Evolutionary conservation across 2,797 vertebrate species (phyloP), one percentile per base, ranked within the genome.

Genomic region (Microctenopoma steveboyesi): DNA sequence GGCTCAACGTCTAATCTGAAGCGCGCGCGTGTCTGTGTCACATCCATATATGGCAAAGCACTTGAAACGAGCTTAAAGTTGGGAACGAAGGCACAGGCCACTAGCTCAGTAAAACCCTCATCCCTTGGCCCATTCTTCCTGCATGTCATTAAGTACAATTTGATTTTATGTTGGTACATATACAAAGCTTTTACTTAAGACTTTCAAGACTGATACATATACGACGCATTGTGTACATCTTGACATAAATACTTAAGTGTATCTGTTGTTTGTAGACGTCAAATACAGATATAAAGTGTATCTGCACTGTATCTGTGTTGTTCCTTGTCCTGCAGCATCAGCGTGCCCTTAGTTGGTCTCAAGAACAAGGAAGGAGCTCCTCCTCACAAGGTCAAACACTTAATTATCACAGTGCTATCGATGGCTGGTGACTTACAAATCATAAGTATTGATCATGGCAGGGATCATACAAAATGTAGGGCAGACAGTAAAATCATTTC

Each of bases 391-490:
- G 95, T 95, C 94, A 94, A 93, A 91, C 80, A 91, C 95, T 94
- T 94, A 93, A 94, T 90, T 91, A 90, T 93, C 67, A 64, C 78
- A 54, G 1, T 63, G 93, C 75, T 83, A 94, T 96, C 94, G 91
- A 95, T 95, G 93, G 87, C 91, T 90, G 93, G 92, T 73, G 43
- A 93, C 95, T 94, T 95, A 95, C 96, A 96, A 96, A 97, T 97
- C 95, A 95, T 94, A 93, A 89, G 93, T 96, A 97, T 96, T 96
- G 95, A 97, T 97, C 95, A 96, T 82, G 79, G 87, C 91, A 92
- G 92, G 92, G 93, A 95, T 95, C 92, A 87, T 88, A 83, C 89
- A 81, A 92, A 94, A 95, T 95, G 95, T 94, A 95, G 93, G 94
- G 91, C 94, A 94, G 95, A 95, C 94, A 92, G 93, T 96, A 95